Evolutionary conservation across 2,113 vertebrate genomes (phyloP), one percentile per base, ranked within the genome.

Genomic region (Emydura subglobosa): DNA sequence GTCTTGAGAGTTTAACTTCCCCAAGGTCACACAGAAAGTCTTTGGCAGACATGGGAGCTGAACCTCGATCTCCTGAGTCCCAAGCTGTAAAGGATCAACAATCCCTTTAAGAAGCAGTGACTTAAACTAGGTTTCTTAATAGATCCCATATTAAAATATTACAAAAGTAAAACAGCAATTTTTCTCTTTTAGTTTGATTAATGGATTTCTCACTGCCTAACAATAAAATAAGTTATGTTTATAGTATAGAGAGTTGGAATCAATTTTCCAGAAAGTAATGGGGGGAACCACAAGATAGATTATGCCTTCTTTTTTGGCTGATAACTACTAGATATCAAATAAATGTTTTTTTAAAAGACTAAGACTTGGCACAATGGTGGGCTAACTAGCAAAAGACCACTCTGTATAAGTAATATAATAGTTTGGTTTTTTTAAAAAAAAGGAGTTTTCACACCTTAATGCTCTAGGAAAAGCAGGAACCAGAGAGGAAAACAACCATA

Each of bases 181-280:
- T 97, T 96, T 97, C 90, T 95, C 97, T 97, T 96, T 97, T 97
- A 94, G 74, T 96, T 96, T 97, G 96, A 97, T 97, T 91, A 97
- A 96, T 96, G 91, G 89, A 92, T 96, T 97, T 89, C 95, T 93
- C 90, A 93, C 25, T 91, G 55, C 72, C 79, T 31, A 91, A 89
- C 87, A 96, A 90, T 84, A 96, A 95, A 94, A 87, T 31, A 95
- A 85, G 83, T 94, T 96, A 51, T 49, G 95, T 92, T 96, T 95
- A 78, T 92, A 93, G 81, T 88, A 44, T 10, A 82, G 9, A 85
- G 7, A 79, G 89, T 92, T 95, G 95, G 79, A 92, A 74, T 89
- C 1, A 9, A 53, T 79, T 78, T 79, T 79, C 61, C 39, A 92
- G 61, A 92, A 94, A 91, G 87, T 90, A 96, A 94, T 92, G 83